Base-by-base conservation (phyloP, 2,797 vertebrate species). In the Saxicola maurus region DNA sequence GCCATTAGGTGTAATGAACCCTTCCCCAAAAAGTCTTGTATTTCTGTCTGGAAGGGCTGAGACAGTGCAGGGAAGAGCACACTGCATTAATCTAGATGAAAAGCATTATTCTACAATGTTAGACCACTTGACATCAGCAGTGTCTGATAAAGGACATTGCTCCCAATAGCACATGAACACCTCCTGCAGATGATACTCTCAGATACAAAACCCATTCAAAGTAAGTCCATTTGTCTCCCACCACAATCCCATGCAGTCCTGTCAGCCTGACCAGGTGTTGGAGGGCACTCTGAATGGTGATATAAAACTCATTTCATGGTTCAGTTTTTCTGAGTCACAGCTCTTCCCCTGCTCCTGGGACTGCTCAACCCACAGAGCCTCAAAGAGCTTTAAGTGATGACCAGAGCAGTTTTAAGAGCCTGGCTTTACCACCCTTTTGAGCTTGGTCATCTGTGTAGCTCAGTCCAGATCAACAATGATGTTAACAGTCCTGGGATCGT, bases 361-460 rank as follows among this genome's bases (percentile, higher is more conserved):
- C 72, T 43, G 19, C 45, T 77, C 55, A 91, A 74, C 53, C 62
- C 42, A 65, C 40, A 92, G 87, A 85, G 55, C 82, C 88, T 95
- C 81, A 17, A 86, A 65, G 77, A 87, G 64, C 87, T 92, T 93
- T 85, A 89, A 86, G 46, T 90, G 92, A 96, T 87, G 94, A 89
- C 72, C 68, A 0, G n/a, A 91, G 90, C 91, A 94, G 89, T 87
- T 95, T 92, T 27, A 24, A 77, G 45, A 64, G 74, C 60, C 86
- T 62, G 69, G 72, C 53, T 96, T 97, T 87, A 96, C 96, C 91
- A 94, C 71, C 72, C 88, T 74, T 90, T 81, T 51, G 80, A 81
- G 90, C 66, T 73, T 80, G 77, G 67, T 72, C 91, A 90, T 86
- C 89, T 86, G 61, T 71, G 82, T 17, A 85, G 59, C 51, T 89